Conservation (phyloP, 2,113 vertebrate species). For the Lycocorax pyrrhopterus region DNA sequence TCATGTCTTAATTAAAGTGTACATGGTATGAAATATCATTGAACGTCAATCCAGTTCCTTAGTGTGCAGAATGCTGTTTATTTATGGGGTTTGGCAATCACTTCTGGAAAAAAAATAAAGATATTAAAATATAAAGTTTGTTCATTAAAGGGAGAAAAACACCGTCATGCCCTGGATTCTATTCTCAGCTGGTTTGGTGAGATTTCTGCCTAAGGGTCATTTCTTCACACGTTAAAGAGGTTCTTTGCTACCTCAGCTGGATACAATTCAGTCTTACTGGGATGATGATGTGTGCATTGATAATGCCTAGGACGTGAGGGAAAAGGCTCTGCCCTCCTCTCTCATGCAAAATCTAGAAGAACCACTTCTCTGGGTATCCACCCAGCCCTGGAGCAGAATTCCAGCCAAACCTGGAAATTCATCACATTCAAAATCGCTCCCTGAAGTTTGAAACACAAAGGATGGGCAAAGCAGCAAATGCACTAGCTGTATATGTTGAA, state of each 20-base stretch:
- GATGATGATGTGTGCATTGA: background rate
- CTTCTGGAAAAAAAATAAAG: constrained; percentile 31
- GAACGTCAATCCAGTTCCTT: constrained; percentile 39
- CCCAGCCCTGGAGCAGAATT: background rate
- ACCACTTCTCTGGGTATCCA: background rate
- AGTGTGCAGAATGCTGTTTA: constrained; percentile 55
- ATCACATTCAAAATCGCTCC: background rate
- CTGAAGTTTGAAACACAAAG: background rate
- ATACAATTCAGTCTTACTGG: background rate
- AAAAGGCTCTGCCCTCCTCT: background rate
- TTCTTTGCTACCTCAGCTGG: background rate
- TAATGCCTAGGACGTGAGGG: background rate
- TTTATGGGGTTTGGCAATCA: constrained; percentile 46
- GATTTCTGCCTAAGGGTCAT: background rate
- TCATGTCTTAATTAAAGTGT: constrained; percentile 63
- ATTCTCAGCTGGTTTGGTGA: background rate
- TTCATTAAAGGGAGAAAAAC: constrained; percentile 4
- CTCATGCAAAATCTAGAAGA: background rate
- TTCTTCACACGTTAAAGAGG: background rate
- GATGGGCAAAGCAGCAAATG: background rate
- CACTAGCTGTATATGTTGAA: background rate
- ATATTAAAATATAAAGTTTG: background rate
- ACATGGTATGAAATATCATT: constrained; percentile 54
- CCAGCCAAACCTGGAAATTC: background rate
- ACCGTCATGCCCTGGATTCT: background rate